These are phyloP conservation scores for Orycteropus afer DNA, from an alignment of 2,113 vertebrate species.

Conservation along the genomic window DNA sequence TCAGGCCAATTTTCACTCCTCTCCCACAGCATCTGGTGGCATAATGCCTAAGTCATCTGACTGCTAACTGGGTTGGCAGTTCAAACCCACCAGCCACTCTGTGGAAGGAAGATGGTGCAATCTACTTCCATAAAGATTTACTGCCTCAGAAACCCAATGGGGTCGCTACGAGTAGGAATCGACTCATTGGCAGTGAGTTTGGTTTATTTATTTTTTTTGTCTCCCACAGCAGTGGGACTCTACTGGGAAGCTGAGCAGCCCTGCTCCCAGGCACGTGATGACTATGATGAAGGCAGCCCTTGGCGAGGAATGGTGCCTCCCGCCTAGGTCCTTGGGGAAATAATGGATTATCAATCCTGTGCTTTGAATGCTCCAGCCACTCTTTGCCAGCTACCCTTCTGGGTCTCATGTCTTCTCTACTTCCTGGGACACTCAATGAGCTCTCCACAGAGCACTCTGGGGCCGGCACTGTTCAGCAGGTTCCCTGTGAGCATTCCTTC, in stretches of 20 bases:
- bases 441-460: neutral
- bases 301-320: conserved; percentile 82
- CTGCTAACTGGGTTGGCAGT: no score
- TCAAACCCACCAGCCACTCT: no score
- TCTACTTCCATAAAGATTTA: no score
- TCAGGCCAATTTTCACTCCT: neutral
- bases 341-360: neutral
- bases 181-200: no score
- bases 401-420: neutral
- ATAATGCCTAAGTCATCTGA: no score
- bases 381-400: neutral
- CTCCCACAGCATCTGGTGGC: neutral
- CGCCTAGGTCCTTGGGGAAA: neutral
- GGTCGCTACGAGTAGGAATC: no score
- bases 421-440: neutral
- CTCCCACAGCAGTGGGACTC: neutral
- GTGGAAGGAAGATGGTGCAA: no score
- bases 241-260: conserved; percentile 94
- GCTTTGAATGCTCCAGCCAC: neutral
- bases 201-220: no score
- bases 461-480: neutral
- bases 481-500: neutral
- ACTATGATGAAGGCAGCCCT: conserved; percentile 96
- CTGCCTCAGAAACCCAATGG: no score
- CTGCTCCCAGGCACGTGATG: conserved; percentile 95